A percentile compares a stretch with the other conserved stretches of the same genome.
These are phyloP conservation scores for Leistus spinibarbis DNA, from an alignment of 2,888 invertebrate species.

Conservation along the genomic window DNA sequence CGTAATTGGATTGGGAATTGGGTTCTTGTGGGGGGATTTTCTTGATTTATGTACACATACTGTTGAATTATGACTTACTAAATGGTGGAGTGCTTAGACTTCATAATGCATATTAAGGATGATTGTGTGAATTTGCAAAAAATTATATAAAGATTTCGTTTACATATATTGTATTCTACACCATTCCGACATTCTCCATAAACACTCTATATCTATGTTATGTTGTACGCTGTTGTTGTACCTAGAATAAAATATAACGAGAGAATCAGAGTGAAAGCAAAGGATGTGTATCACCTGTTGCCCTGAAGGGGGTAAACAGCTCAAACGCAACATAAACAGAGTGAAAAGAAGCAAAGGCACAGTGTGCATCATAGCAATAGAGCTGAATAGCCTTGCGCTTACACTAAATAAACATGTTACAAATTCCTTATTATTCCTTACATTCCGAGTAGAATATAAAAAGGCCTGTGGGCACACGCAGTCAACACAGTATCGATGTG, in stretches of 20 bases:
- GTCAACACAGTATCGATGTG: not conserved
- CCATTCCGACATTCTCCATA: too few species aligned
- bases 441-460: slow-evolving; percentile 27
- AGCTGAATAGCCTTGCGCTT: slow-evolving; percentile 21
- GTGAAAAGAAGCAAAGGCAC: not conserved
- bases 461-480: not conserved
- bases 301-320: slow-evolving; percentile 44
- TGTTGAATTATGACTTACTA: not conserved
- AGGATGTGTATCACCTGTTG: slow-evolving; percentile 43
- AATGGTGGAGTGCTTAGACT: not conserved
- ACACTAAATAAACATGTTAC: slow-evolving; percentile 35
- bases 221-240: too few species aligned
- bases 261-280: slow-evolving; percentile 2
- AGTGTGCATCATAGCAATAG: not conserved
- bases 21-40: not conserved
- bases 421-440: slow-evolving; percentile 31
- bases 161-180: too few species aligned
- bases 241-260: not conserved
- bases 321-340: slow-evolving; percentile 16
- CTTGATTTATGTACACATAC: not conserved
- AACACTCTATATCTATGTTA: too few species aligned
- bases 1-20: not conserved
- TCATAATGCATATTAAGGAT: too few species aligned
- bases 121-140: too few species aligned
- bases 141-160: too few species aligned